Conservation (phyloP, 2,113 vertebrate genomes). For the Melanocharis versteri region DNA sequence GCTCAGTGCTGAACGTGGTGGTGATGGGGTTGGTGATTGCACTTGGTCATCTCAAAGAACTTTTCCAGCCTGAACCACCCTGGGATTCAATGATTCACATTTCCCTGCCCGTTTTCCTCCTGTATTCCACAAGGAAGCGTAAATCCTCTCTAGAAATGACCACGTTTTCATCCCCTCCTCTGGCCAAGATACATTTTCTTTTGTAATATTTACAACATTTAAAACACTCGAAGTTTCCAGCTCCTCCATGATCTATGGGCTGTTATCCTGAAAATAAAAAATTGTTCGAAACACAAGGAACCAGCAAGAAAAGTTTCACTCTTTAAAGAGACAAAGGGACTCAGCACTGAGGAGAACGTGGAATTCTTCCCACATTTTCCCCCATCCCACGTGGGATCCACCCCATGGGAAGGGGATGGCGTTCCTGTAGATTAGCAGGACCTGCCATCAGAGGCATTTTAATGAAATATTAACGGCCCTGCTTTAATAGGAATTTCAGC, state of each 20-base stretch:
- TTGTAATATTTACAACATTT: background rate
- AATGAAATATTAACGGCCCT: slow-evolving; percentile 64
- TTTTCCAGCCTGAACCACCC: background rate
- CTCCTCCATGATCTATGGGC: background rate
- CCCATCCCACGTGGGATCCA: background rate
- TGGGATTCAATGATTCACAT: no score
- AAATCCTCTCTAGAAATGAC: background rate
- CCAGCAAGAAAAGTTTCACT: background rate
- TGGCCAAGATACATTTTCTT: background rate
- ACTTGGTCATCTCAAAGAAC: background rate
- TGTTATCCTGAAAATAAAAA: background rate
- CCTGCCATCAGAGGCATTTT: slow-evolving; percentile 47
- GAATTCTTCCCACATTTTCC: rapidly evolving
- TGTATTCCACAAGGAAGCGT: background rate
- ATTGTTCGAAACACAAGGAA: background rate
- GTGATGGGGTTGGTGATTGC: background rate
- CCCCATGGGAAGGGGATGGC: background rate
- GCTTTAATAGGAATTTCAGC: slow-evolving; percentile 66
- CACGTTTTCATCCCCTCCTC: background rate
- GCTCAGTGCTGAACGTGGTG: background rate
- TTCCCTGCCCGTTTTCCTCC: background rate
- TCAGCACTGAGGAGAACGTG: rapidly evolving
- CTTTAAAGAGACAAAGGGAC: background rate
- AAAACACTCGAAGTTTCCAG: background rate
- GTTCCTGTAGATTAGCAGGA: slow-evolving; percentile 12